Evolutionary conservation across 2,797 vertebrate species (phyloP), one percentile per base, ranked within the genome.

Genomic region (Phataginus tricuspis): DNA sequence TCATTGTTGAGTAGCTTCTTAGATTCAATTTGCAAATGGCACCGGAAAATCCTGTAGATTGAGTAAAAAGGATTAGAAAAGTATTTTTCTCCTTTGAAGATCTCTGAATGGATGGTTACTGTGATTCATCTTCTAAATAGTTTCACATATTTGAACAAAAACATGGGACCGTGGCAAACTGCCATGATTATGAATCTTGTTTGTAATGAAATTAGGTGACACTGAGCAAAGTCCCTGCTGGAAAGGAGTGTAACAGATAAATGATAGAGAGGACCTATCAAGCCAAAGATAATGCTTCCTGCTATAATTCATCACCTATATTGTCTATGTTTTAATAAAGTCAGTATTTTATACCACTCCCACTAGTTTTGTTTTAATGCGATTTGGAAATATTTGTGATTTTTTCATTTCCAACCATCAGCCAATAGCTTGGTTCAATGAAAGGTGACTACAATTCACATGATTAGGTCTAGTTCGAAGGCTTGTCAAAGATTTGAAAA

Each of bases 261-360:
- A 92, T 9, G 27, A 79, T 29, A 34, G 72, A 53, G 53, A 66
- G 29, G 27, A 55, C 1, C 23, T 87, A 64, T 85, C 9, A 49
- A 71, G 77, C 34, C 55, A 78, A 77, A 53, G 16, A 66, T 21
- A 31, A 53, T 45, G 5, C n/a, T 84, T 49, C 14, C n/a, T 61
- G n/a, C 39, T 84, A 3, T 18, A 71, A 72, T 85, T 87, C 53
- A 80, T 85, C 49, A 88, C 29, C 37, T 45, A 34, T 3, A 90
- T 61, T 75, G 27, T 75, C 64, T n/a, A 13, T 23, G 25, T 55
- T 64, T 94, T 80, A 97, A 85, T 92, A 59, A 90, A 87, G 27
- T 92, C 55, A 27, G 9, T 45, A 34, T 90, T 87, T 90, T 61
- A 75, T 68, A 53, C 6, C 42, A 55, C 91, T 86, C 16, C 39